Percentiles rank a stretch among this genome's conserved stretches.
These are phyloP conservation scores for Rhimphoctona megacephalus DNA, from an alignment of 2,888 invertebrate genomes.

Conservation along the genomic window DNA sequence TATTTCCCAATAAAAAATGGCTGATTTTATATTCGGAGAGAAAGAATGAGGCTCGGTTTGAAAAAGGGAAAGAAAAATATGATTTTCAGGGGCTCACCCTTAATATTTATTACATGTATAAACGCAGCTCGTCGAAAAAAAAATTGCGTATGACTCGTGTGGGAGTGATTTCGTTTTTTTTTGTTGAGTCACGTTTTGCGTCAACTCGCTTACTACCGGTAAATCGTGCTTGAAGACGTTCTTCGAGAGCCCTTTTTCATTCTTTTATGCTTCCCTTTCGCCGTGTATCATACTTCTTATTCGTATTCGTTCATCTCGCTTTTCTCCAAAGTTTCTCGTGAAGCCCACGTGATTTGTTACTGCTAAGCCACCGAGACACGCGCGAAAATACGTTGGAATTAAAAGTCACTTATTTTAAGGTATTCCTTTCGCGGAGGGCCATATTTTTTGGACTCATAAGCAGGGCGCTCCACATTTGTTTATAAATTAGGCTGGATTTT, in stretches of 20 bases:
- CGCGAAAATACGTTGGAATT: slow-evolving; percentile 61
- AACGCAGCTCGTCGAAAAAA: slow-evolving; percentile 15
- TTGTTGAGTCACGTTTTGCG: slow-evolving; percentile 11
- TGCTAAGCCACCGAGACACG: slow-evolving; percentile 59
- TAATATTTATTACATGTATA: neutral
- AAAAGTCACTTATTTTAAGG: slow-evolving; percentile 50
- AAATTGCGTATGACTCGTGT: slow-evolving; percentile 35
- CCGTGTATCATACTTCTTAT: slow-evolving; percentile 27
- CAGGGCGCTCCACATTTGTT: too few relatives aligned
- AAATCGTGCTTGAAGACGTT: slow-evolving; percentile 68
- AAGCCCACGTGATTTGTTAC: slow-evolving; percentile 31
- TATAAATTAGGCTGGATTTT: too few relatives aligned
- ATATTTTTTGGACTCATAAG: too few relatives aligned
- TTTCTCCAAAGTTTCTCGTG: slow-evolving; percentile 45
- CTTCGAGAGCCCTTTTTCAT: slow-evolving; percentile 5
- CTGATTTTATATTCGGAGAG: neutral
- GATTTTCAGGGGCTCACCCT: neutral
- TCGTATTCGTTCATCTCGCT: slow-evolving; percentile 32
- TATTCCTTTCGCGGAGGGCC: too few relatives aligned
- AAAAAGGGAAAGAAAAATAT: neutral
- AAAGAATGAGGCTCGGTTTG: neutral
- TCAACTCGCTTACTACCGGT: slow-evolving; percentile 59
- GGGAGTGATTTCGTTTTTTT: slow-evolving; percentile 12
- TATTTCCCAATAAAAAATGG: neutral
- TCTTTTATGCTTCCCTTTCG: slow-evolving; percentile 28